Evolutionary conservation across 2,113 vertebrate species (phyloP).

Genomic region (Coturnix japonica): DNA sequence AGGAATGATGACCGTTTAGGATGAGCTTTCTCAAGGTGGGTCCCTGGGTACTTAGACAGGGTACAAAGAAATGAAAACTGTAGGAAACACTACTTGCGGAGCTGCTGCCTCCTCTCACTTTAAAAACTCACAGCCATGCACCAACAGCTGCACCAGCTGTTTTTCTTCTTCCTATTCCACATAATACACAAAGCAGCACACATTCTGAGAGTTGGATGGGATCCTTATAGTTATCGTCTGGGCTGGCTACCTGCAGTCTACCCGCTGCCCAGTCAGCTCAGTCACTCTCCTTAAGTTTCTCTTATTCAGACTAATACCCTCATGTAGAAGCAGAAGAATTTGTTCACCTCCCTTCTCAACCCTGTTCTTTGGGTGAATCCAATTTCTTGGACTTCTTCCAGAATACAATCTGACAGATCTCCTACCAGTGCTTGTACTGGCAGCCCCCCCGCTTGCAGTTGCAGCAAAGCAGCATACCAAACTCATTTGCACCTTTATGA

Average conservation of each 20-base stretch:
- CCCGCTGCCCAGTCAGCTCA: neutral
- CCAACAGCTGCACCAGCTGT: neutral
- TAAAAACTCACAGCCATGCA: neutral
- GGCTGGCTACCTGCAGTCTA: rapidly evolving
- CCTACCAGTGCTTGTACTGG: neutral
- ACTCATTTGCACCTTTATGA: slow-evolving; percentile 69
- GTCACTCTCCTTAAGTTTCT: neutral
- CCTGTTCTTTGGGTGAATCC: slow-evolving; percentile 22
- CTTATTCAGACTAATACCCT: neutral
- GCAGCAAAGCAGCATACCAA: slow-evolving; percentile 4
- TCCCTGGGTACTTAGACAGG: neutral
- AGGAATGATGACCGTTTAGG: neutral
- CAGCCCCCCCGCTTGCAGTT: slow-evolving; percentile 7
- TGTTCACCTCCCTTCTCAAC: slow-evolving; percentile 43
- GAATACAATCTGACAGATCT: slow-evolving; percentile 42
- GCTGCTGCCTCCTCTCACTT: neutral
- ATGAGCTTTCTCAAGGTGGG: rapidly evolving
- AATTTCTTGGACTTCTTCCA: slow-evolving; percentile 56
- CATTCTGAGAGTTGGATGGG: neutral
- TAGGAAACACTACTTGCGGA: rapidly evolving
- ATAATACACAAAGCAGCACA: rapidly evolving
- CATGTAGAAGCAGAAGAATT: neutral
- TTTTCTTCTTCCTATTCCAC: neutral
- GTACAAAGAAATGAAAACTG: neutral
- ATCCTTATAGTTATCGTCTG: rapidly evolving